Percentiles rank a stretch among this genome's conserved stretches.
phyloP scores from a whole-genome alignment of 2,797 vertebrate species.

The Sparidentex hasta region DNA sequence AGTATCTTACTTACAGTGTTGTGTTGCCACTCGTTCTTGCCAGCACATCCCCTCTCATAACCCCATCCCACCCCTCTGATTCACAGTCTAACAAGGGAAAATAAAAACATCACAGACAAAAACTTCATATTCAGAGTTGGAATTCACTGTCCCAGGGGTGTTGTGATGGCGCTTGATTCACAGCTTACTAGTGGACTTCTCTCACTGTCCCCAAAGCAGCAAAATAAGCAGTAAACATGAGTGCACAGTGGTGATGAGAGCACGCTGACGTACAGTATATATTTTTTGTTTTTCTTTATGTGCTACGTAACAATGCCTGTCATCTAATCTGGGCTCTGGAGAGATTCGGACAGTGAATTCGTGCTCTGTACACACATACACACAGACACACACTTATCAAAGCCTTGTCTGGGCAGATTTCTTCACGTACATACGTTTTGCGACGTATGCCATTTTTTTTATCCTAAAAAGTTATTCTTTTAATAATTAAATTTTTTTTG shows the following conservation, averaged over 20 bases:
- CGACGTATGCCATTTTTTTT: slow-evolving; percentile 64
- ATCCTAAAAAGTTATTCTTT: slow-evolving; percentile 78
- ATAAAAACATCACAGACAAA: slow-evolving; percentile 75
- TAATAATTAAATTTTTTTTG: slow-evolving; percentile 73
- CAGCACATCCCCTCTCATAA: slow-evolving; percentile 69
- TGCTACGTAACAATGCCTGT: slow-evolving; percentile 60
- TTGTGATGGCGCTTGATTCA: slow-evolving; percentile 61
- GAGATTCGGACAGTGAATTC: slow-evolving; percentile 81
- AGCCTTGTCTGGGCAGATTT: slow-evolving; percentile 93
- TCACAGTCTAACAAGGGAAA: slow-evolving; percentile 86
- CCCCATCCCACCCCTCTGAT: slow-evolving; percentile 76
- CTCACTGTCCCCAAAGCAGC: slow-evolving; percentile 73
- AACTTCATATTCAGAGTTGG: slow-evolving; percentile 77
- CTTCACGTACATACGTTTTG: slow-evolving; percentile 71
- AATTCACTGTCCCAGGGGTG: slow-evolving; percentile 79
- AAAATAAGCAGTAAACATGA: slow-evolving; percentile 74
- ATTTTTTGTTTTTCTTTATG: slow-evolving; percentile 49
- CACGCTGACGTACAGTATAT: slow-evolving; percentile 51
- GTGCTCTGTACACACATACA: slow-evolving; percentile 71
- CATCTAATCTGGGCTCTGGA: slow-evolving; percentile 62
- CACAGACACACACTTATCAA: slow-evolving; percentile 82
- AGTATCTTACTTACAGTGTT: slow-evolving; percentile 87
- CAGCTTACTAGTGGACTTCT: slow-evolving; percentile 68
- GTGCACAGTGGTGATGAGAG: slow-evolving; percentile 64
- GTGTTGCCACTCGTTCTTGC: slow-evolving; percentile 78